These are phyloP conservation scores for Drosophila sp. DNA, from an alignment of 1,140 invertebrate genomes.

Conservation along the genomic window DNA sequence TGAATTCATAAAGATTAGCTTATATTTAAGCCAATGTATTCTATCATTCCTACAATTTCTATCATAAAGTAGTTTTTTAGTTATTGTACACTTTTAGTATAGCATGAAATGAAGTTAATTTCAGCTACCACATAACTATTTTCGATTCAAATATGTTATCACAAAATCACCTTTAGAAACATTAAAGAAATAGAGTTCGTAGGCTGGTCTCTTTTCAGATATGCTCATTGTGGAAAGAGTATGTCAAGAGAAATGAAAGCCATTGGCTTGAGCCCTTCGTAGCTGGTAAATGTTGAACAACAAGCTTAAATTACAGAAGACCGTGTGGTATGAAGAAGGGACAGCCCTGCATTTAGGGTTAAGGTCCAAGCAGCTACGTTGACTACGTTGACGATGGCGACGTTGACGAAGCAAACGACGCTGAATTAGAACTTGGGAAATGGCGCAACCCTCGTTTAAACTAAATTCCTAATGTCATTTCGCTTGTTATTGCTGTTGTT, in stretches of 20 bases:
- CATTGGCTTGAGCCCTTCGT: slow-evolving; percentile 38
- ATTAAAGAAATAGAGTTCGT: too few species aligned
- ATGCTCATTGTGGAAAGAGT: slow-evolving; percentile 16
- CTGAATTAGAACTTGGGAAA: slow-evolving; percentile 42
- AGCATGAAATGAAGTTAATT: too few species aligned
- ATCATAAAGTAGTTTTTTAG: too few species aligned
- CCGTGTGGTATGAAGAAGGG: slow-evolving; percentile 4
- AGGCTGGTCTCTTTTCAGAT: background rate
- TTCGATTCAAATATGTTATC: too few species aligned
- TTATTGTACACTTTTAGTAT: too few species aligned
- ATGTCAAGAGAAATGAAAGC: slow-evolving; percentile 45
- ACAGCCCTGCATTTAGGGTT: slow-evolving; percentile 56
- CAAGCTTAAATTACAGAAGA: slow-evolving; percentile 65
- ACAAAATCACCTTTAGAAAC: too few species aligned
- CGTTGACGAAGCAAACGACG: slow-evolving; percentile 29
- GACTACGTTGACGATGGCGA: slow-evolving; percentile 7
- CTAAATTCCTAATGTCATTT: slow-evolving; percentile 67
- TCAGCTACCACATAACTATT: too few species aligned
- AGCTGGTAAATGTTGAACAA: slow-evolving; percentile 57
- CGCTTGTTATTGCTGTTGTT: slow-evolving; percentile 34
- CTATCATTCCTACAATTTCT: too few species aligned
- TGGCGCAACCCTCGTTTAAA: slow-evolving; percentile 64
- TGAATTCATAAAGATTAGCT: too few species aligned
- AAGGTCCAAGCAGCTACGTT: slow-evolving; percentile 40
- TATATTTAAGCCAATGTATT: too few species aligned